A percentile compares a stretch with the other conserved stretches of the same genome.
Evolutionary conservation across 2,113 vertebrate species (phyloP).

Genomic region (Micronycteris hirsuta): DNA sequence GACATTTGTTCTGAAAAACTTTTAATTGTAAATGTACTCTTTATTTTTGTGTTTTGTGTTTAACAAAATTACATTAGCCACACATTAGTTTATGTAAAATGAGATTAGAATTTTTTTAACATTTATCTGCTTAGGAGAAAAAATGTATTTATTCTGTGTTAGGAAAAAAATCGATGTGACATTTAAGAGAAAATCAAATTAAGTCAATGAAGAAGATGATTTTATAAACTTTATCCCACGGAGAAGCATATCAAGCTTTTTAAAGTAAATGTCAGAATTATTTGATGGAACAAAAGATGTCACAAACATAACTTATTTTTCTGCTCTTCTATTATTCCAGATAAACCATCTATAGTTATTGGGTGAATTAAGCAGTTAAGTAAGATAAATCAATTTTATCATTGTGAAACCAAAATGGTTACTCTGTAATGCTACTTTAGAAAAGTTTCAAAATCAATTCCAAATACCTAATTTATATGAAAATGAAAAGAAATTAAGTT

Average conservation of each 20-base stretch:
- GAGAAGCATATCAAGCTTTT: background rate
- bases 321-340: background rate
- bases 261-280: background rate
- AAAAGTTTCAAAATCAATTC: slow-evolving; percentile 4
- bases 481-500: background rate
- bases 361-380: background rate
- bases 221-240: slow-evolving; percentile 15
- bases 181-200: background rate
- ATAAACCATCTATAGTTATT: background rate
- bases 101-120: background rate
- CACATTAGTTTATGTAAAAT: background rate
- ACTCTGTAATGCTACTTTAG: background rate
- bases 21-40: background rate
- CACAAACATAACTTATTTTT: background rate
- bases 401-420: background rate
- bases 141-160: background rate
- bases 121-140: background rate
- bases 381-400: background rate
- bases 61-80: background rate
- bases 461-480: background rate
- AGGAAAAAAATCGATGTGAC: background rate
- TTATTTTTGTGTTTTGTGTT: background rate
- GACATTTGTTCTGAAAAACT: background rate
- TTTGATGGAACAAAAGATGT: background rate
- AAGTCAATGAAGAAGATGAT: background rate